These are phyloP conservation scores for Chamaetylas fuelleborni DNA, from an alignment of 2,113 vertebrate species.

Conservation along the genomic window DNA sequence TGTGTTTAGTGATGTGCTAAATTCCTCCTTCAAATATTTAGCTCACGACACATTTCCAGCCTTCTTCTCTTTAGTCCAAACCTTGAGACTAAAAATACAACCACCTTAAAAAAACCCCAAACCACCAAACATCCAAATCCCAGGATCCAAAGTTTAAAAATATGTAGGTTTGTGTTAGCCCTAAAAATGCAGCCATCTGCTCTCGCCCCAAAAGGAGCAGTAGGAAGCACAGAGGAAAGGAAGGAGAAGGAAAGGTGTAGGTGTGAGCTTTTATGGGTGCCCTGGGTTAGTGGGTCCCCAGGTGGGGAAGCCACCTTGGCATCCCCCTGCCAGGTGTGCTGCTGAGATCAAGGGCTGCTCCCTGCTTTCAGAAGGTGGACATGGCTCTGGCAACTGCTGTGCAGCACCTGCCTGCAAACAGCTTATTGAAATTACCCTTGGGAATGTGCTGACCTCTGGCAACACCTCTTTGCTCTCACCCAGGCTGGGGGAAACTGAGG, in stretches of 20 bases:
- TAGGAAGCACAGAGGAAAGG: not conserved
- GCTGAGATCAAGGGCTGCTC: not conserved
- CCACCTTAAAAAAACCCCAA: not conserved
- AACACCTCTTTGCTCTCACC: not conserved
- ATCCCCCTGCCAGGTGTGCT: not conserved
- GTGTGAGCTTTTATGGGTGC: not conserved
- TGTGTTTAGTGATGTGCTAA: fast-evolving
- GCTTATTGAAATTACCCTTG: not conserved
- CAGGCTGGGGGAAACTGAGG: not conserved
- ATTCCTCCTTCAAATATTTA: not conserved
- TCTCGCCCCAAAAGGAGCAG: not conserved
- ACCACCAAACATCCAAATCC: not conserved
- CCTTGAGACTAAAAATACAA: not conserved
- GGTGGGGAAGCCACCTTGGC: not conserved
- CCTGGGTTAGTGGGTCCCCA: fast-evolving
- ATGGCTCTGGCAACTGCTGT: not conserved
- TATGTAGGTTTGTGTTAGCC: not conserved
- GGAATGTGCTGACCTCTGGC: fast-evolving
- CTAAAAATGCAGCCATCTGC: not conserved
- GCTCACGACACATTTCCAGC: not conserved
- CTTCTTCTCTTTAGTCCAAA: not conserved
- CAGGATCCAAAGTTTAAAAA: not conserved
- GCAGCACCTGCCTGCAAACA: not conserved
- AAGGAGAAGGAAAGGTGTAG: fast-evolving
- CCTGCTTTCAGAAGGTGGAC: fast-evolving